phyloP scores from a whole-genome alignment of 2,888 invertebrate species.

The Litoditis marina region DNA sequence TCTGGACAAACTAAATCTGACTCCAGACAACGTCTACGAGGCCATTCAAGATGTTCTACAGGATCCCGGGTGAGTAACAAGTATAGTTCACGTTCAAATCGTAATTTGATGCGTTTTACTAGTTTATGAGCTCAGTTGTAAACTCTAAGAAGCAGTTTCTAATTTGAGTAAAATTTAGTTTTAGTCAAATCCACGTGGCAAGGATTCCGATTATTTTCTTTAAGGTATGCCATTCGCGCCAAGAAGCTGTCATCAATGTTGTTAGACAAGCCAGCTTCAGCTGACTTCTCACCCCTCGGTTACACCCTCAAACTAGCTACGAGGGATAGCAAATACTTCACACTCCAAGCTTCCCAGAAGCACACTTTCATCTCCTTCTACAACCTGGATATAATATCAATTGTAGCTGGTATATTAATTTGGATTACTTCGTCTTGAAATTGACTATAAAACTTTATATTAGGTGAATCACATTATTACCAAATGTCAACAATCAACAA shows the following conservation, averaged over 20 bases:
- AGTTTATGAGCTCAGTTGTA: not conserved
- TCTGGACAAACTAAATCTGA: slow-evolving; percentile 52
- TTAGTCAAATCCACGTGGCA: no score
- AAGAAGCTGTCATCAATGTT: slow-evolving; percentile 52
- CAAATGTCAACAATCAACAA: no score
- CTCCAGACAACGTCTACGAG: slow-evolving; percentile 41
- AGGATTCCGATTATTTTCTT: no score
- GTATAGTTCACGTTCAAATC: not conserved
- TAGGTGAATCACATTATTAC: no score
- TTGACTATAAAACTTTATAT: no score
- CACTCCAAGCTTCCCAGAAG: slow-evolving; percentile 45
- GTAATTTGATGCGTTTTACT: no score
- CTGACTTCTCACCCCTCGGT: slow-evolving; percentile 34
- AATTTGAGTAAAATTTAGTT: no score
- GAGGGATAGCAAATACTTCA: slow-evolving; percentile 40
- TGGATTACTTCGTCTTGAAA: no score
- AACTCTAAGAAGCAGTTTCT: not conserved
- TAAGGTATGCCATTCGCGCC: slow-evolving; percentile 43
- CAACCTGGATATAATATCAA: slow-evolving; percentile 14
- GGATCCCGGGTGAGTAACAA: slow-evolving; percentile 20
- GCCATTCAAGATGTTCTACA: slow-evolving; percentile 38
- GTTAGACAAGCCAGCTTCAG: slow-evolving; percentile 41
- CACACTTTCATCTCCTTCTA: slow-evolving; percentile 42
- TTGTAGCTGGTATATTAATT: no score
- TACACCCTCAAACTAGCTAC: slow-evolving; percentile 52